Evolutionary conservation across 2,888 invertebrate genomes (phyloP), one percentile per base, ranked within the genome.

Genomic region (Rhagonycha fulva): DNA sequence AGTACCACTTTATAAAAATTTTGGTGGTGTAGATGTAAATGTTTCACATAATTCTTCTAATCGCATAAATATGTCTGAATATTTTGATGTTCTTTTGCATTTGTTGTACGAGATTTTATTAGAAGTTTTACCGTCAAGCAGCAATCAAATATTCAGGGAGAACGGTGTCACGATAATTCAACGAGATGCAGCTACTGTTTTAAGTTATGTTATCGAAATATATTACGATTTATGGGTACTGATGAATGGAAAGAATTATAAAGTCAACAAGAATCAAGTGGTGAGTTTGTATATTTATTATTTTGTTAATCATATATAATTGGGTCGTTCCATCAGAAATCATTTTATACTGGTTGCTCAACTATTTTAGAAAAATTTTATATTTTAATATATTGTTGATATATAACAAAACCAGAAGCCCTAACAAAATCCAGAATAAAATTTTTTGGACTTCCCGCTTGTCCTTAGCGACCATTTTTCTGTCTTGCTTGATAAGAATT

Each of bases 81-180:
- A 95, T 85, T 89, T 93, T 30, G 89, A 91, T 76, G 91, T 91
- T 47, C 88, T 96, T 67, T 89, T 96, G 87, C 95, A 96, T 0
- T 88, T 97, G 24, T 89, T 97, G 73, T 91, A 94, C 85, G 95
- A 96, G 85, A 94, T 94, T 70, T 97, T 96, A 96, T 86, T 95
- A 24, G 97, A 97, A 89, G 93, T 93, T 12, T 89, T 91, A 68
- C 93, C 94, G 0, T n/a, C 47, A n/a, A 84, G 84, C 19, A 76
- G 77, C 81, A 81, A 69, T 78, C 72, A 70, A 61, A 67, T 62
- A 67, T 60, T 67, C 63, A 69, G 7, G 12, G 28, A 24, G 3
- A 68, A 72, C 30, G 62, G 26, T 73, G 79, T 77, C 30, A 83
- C 83, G 7, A 85, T 91, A 47, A 87, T 94, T 14, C 90, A 87